These are phyloP conservation scores for Endotricha flammealis DNA, from an alignment of 2,888 invertebrate genomes.

Conservation along the genomic window DNA sequence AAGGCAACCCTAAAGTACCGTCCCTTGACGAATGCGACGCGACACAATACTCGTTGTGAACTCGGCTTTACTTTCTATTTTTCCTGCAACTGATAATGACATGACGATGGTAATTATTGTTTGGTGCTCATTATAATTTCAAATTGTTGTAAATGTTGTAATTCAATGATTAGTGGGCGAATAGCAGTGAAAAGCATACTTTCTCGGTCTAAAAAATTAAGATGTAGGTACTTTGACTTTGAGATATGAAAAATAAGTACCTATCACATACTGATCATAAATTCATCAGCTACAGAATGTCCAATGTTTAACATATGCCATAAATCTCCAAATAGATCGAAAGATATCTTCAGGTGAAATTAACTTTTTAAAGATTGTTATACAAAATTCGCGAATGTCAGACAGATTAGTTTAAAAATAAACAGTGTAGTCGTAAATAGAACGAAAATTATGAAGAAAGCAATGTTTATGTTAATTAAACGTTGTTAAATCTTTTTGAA, in stretches of 20 bases:
- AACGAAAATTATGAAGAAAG: too few relatives aligned
- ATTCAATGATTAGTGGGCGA: constrained; percentile 29
- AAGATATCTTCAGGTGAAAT: too few relatives aligned
- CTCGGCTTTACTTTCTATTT: constrained; percentile 45
- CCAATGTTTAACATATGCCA: too few relatives aligned
- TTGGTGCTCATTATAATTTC: constrained; percentile 39
- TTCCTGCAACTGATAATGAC: constrained; percentile 27
- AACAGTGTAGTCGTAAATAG: too few relatives aligned
- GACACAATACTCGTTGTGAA: constrained; percentile 28
- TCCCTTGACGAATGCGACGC: constrained; percentile 40
- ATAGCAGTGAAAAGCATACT: constrained; percentile 24
- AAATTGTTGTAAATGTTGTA: constrained; percentile 34
- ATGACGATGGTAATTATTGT: constrained; percentile 38
- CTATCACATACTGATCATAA: too few relatives aligned
- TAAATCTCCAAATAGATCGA: too few relatives aligned
- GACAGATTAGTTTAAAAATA: too few relatives aligned
- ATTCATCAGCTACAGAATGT: too few relatives aligned
- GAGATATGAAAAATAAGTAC: background rate
- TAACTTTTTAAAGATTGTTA: too few relatives aligned
- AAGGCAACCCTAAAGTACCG: too few relatives aligned
- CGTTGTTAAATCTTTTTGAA: background rate
- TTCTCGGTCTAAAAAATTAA: constrained; percentile 38
- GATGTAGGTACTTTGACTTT: background rate
- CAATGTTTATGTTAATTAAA: too few relatives aligned
- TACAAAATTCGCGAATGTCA: too few relatives aligned